phyloP scores from a whole-genome alignment of 2,113 vertebrate species.

The Regulus satrapa region DNA sequence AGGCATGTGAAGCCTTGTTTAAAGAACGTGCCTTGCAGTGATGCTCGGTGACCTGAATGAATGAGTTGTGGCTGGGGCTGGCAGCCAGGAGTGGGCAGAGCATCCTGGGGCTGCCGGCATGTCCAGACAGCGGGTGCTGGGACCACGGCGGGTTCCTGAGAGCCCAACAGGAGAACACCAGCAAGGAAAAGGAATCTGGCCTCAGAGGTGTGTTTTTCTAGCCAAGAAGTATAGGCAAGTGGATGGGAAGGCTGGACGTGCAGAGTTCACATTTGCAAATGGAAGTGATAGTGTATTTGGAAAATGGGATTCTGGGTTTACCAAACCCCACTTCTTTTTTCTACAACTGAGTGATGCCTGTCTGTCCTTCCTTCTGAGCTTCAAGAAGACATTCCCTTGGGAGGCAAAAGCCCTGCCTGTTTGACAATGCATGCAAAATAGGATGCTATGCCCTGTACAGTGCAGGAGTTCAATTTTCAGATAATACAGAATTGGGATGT shows the following conservation, averaged over 20 bases:
- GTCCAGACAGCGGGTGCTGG: rapidly evolving
- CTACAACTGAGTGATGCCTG: background rate
- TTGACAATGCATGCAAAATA: background rate
- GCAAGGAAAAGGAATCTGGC: background rate
- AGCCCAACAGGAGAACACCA: background rate
- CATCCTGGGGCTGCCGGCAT: background rate
- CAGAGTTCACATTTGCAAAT: background rate
- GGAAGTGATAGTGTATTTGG: background rate
- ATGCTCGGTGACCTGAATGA: background rate
- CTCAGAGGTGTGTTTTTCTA: background rate
- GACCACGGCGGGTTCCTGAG: background rate
- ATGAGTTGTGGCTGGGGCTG: background rate
- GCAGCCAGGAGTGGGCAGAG: background rate
- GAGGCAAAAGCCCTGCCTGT: background rate
- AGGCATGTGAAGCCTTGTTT: background rate
- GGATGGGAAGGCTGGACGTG: background rate
- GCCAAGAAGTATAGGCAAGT: background rate
- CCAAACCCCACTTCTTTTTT: background rate
- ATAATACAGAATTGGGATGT: background rate
- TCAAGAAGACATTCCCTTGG: background rate
- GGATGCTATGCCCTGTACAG: background rate
- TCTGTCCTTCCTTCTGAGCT: background rate
- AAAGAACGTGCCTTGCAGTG: background rate
- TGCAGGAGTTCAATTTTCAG: conserved; percentile 2
- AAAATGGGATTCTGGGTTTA: background rate